Conservation (phyloP, 2,888 invertebrate species). For the Drosophila cognata region DNA sequence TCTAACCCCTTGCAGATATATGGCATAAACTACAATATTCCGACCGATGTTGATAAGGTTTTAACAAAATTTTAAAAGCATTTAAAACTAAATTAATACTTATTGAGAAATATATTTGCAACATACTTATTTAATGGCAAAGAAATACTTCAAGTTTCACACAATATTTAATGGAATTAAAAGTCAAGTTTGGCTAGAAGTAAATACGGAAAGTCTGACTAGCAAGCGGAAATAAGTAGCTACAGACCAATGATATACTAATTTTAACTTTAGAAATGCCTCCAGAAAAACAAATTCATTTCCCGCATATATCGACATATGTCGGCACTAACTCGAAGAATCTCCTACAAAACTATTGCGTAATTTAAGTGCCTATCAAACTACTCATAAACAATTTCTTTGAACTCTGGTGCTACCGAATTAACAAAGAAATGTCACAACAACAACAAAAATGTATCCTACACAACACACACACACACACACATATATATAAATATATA, state of each 20-base stretch:
- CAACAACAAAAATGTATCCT: not conserved
- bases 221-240: not conserved
- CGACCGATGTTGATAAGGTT: not conserved
- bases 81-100: not conserved
- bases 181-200: not conserved
- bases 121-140: not conserved
- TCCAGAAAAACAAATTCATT: not conserved
- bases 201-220: not conserved
- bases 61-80: not conserved
- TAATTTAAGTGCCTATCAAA: conserved; percentile 68
- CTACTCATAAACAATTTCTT: conserved; percentile 19
- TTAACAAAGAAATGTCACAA: conserved; percentile 6
- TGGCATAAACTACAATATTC: conserved; percentile 1
- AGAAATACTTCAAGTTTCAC: not conserved
- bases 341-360: conserved; percentile 27
- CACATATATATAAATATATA: not conserved
- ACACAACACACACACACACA: not conserved
- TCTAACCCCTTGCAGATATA: not conserved
- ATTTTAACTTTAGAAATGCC: not conserved
- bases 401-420: conserved; percentile 22
- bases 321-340: not conserved
- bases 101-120: not conserved
- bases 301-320: too few relatives aligned
- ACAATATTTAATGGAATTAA: not conserved
- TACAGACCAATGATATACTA: not conserved